Evolutionary conservation across 37 sponge, comb jelly and placozoan species (phyloP), one percentile per base, ranked within the genome.

Genomic region (Chondrosia reniformis): DNA sequence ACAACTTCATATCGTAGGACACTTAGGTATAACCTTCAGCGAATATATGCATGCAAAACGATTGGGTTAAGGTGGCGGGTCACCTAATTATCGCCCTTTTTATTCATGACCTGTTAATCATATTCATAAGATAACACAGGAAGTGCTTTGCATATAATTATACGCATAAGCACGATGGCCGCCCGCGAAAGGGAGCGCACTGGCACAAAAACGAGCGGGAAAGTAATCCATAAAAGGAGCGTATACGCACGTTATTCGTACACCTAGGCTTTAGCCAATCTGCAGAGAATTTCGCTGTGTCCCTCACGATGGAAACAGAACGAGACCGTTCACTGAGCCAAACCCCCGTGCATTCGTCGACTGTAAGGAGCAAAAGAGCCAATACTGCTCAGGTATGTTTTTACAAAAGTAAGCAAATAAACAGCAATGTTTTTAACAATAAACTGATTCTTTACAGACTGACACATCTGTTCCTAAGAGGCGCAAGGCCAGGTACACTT

Each of bases 361-460:
- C 58, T 56, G 58, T 56, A 56, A 56, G 58, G 58, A 56, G 9
- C 58, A 56, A 56, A 56, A 56, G 58, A 56, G 58, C 6, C 58
- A 56, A 56, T 56, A 56, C 58, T 56, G 58, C 9, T 56, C 58
- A 56, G 58, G 58, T 56, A 56, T 56, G 58, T 2, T 56, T 49
- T 56, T 56, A 56, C 58, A 56, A 56, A 56, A 56, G 58, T 56
- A 56, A 56, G 58, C 58, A 56, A 56, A 6, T 3, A 2, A 56
- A 56, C 52, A 49, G 52, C 10, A 56, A 6, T 28, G 4, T 6
- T 6, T 4, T 56, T 56, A 56, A 56, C 58, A 56, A 56, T 56
- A 56, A 56, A 2, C 58, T 56, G 58, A 24, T 56, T 56, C 58
- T 8, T 56, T 56, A 56, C 58, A 56, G 58, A 56, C 58, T 56